Evolutionary conservation across 92 coral and sea anemone species (phyloP).

Genomic region (Galaxea fascicularis): DNA sequence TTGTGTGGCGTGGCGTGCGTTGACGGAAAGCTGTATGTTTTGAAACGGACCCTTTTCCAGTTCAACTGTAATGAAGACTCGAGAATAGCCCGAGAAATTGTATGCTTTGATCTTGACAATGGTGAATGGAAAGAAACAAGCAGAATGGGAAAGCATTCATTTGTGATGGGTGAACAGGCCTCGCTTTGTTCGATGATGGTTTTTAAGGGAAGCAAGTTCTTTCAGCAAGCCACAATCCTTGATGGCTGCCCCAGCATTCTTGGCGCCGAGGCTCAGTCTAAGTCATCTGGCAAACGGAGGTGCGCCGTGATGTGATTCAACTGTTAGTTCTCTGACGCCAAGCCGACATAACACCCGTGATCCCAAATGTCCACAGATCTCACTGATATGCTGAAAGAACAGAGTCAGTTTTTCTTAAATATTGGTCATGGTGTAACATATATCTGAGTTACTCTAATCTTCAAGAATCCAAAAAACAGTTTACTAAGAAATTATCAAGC

Average conservation of each 20-base stretch:
- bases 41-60: too few species aligned
- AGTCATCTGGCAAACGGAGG: background rate
- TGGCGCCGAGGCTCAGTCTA: background rate
- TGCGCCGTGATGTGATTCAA: background rate
- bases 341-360: too few species aligned
- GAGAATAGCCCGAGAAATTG: background rate
- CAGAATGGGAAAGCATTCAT: background rate
- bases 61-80: too few species aligned
- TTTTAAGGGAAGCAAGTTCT: background rate
- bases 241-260: background rate
- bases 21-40: background rate
- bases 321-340: too few species aligned
- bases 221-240: background rate
- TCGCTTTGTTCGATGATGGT: background rate
- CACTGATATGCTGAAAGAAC: too few species aligned
- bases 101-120: background rate
- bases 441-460: too few species aligned
- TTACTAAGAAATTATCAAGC: too few species aligned
- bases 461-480: too few species aligned
- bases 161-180: background rate
- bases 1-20: background rate
- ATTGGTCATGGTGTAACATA: too few species aligned
- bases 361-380: too few species aligned
- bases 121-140: background rate
- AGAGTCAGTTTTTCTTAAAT: too few species aligned